Conservation (phyloP, 2,113 vertebrate genomes). For the Muntiacus reevesi region DNA sequence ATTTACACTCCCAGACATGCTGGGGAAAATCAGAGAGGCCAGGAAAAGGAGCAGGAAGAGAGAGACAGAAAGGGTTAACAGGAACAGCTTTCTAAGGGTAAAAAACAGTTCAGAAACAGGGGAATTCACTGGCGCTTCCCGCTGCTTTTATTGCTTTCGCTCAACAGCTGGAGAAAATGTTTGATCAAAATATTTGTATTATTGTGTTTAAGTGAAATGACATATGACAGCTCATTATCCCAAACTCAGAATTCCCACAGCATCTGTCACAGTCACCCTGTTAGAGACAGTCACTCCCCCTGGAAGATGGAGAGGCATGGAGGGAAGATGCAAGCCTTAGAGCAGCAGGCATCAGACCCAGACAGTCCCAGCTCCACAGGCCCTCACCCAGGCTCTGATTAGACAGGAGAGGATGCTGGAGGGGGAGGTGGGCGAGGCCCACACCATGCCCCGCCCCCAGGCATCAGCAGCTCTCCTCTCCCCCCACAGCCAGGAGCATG, state of each 20-base stretch:
- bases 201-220: slow-evolving; percentile 64
- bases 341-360: not conserved
- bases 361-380: not conserved
- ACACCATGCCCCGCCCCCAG: not conserved
- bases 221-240: slow-evolving; percentile 57
- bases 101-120: slow-evolving; percentile 24
- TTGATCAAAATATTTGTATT: slow-evolving; percentile 72
- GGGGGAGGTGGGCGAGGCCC: not conserved
- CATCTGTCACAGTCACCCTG: slow-evolving; percentile 41
- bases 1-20: not conserved
- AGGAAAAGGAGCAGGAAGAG: not conserved
- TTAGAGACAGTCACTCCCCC: not conserved
- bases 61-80: slow-evolving; percentile 23
- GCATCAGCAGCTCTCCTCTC: not conserved
- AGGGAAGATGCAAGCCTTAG: not conserved
- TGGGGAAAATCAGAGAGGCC: not conserved
- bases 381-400: not conserved
- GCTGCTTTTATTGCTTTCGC: slow-evolving; percentile 53
- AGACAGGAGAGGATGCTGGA: not conserved
- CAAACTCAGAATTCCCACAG: slow-evolving; percentile 51
- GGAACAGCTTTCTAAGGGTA: slow-evolving; percentile 38
- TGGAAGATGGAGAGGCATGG: not conserved
- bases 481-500: rapidly evolving
- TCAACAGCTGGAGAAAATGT: slow-evolving; percentile 67
- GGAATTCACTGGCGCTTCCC: slow-evolving; percentile 31